These are phyloP conservation scores for Myrmecophaga tridactyla DNA, from an alignment of 2,113 vertebrate genomes.

Conservation along the genomic window DNA sequence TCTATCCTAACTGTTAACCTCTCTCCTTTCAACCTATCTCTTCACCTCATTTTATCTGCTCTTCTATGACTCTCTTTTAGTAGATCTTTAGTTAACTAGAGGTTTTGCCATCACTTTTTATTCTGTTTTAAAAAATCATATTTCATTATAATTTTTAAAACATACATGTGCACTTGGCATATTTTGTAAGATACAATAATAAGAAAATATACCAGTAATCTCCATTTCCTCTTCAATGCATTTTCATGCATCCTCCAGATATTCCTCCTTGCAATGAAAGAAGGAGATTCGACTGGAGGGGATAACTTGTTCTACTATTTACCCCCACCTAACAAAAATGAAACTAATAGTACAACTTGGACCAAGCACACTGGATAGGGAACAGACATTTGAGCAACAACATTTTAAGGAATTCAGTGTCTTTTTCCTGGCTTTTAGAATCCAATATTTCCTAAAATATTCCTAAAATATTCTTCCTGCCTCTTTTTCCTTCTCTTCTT, in stretches of 20 bases:
- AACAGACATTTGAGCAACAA: background rate
- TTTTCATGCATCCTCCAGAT: background rate
- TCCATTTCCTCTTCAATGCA: background rate
- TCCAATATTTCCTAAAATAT: background rate
- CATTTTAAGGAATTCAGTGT: background rate
- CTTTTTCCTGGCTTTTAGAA: constrained; percentile 16
- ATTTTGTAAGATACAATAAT: background rate
- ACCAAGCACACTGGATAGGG: background rate
- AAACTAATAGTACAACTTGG: background rate
- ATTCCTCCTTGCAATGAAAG: background rate
- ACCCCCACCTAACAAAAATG: background rate
- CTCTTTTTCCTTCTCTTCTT: no score
- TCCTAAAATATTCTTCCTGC: no score
- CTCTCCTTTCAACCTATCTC: background rate
- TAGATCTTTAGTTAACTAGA: background rate
- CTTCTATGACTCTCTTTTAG: background rate
- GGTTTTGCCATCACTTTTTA: background rate
- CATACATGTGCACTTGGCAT: background rate
- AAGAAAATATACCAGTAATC: background rate
- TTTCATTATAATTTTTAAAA: background rate
- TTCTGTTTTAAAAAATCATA: background rate
- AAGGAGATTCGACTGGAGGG: background rate
- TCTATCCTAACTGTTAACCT: background rate
- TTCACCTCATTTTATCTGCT: background rate
- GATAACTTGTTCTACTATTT: background rate